Conservation (phyloP, 1,140 invertebrate species). For the Aleiodes sp. region DNA sequence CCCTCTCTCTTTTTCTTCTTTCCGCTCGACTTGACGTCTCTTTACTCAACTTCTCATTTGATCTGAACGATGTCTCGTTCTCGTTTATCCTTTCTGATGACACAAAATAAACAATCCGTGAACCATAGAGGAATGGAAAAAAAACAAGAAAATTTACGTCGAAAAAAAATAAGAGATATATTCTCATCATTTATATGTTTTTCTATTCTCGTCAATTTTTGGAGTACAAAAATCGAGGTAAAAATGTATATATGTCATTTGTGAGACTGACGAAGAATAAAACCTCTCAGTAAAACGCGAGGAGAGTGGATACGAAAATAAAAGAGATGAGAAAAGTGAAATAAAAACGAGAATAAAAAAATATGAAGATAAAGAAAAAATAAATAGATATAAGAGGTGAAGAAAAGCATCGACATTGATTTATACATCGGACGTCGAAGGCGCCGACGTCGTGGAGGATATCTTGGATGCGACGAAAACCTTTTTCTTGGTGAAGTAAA, state of each 20-base stretch:
- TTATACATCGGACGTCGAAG: slow-evolving; percentile 6
- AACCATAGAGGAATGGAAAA: background rate
- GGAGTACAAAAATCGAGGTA: slow-evolving; percentile 11
- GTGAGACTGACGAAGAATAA: background rate
- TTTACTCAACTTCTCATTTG: slow-evolving; percentile 18
- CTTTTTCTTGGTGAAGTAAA: background rate
- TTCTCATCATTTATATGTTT: slow-evolving; percentile 15
- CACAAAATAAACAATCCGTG: slow-evolving; percentile 17
- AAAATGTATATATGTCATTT: slow-evolving; percentile 10
- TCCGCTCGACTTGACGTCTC: slow-evolving; percentile 36
- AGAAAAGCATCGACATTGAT: slow-evolving; percentile 12
- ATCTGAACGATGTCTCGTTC: slow-evolving; percentile 7
- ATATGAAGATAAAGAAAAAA: background rate
- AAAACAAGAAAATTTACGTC: background rate
- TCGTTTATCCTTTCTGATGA: slow-evolving; percentile 21
- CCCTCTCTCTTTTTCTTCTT: slow-evolving; percentile 36
- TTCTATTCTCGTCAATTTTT: background rate
- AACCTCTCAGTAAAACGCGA: background rate
- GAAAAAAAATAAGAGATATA: background rate
- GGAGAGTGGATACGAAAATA: slow-evolving; percentile 2
- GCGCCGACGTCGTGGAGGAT: slow-evolving; percentile 12
- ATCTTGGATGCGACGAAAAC: slow-evolving; percentile 7
- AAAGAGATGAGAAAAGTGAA: background rate
- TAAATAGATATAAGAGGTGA: background rate
- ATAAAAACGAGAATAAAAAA: background rate